A percentile compares a stretch with the other conserved stretches of the same genome.
phyloP scores from a whole-genome alignment of 2,113 vertebrate genomes.

The Crotalus helleri region DNA sequence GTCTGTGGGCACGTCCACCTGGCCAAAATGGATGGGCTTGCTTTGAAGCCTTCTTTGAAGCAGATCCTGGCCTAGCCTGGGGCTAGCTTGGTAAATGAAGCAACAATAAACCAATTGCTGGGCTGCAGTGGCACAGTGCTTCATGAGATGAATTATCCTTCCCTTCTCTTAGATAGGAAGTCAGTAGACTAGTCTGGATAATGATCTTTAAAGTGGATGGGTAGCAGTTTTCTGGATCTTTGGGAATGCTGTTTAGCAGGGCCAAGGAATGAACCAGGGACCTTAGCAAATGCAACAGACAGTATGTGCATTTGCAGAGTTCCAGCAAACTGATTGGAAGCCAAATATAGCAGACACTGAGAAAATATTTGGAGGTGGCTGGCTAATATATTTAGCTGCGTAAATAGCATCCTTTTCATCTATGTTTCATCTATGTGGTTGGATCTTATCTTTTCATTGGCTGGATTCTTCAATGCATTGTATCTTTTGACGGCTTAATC shows the following conservation, averaged over 20 bases:
- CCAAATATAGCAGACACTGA: neutral
- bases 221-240: neutral
- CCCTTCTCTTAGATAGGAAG: neutral
- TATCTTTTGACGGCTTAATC: neutral
- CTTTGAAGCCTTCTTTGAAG: neutral
- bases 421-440: neutral
- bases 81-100: neutral
- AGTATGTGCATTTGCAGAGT: neutral
- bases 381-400: neutral
- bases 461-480: neutral
- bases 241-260: neutral
- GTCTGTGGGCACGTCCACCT: no score
- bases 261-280: neutral
- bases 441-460: neutral
- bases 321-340: neutral
- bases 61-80: neutral
- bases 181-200: neutral
- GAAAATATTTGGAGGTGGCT: neutral
- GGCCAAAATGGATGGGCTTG: no score
- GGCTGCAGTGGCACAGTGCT: neutral
- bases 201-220: neutral
- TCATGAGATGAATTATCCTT: neutral
- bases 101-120: neutral
- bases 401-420: neutral
- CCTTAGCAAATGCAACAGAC: neutral